Conservation (phyloP, 2,888 invertebrate genomes). For the Epirrita christyi region DNA sequence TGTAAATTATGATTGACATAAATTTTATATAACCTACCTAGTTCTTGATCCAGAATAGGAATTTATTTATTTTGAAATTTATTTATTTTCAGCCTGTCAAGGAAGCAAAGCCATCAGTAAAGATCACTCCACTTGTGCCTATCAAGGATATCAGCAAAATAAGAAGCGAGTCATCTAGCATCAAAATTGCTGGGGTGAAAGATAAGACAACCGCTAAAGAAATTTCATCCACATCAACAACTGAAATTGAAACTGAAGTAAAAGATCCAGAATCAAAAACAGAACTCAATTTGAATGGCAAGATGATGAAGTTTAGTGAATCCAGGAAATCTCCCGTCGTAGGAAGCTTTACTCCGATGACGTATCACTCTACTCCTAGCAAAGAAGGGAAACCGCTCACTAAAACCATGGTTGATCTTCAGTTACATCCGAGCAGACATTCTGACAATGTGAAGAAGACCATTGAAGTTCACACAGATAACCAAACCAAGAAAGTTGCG, state of each 20-base stretch:
- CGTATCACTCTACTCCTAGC: conserved; percentile 77
- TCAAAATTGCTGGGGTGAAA: conserved; percentile 58
- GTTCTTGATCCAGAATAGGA: too few species aligned
- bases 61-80: background rate
- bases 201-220: conserved; percentile 49
- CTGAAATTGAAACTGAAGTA: conserved; percentile 48
- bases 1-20: too few species aligned
- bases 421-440: conserved; percentile 73
- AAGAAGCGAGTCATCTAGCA: conserved; percentile 53
- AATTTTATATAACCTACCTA: too few species aligned
- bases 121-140: conserved; percentile 61
- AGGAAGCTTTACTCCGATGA: conserved; percentile 72
- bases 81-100: conserved; percentile 64
- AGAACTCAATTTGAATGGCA: conserved; percentile 68
- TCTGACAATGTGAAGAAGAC: conserved; percentile 77
- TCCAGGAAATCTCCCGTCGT: conserved; percentile 74
- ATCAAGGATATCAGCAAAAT: conserved; percentile 63
- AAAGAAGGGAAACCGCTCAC: conserved; percentile 77
- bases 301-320: conserved; percentile 72
- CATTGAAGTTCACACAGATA: conserved; percentile 77
- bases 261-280: conserved; percentile 59
- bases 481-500: conserved; percentile 25
- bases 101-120: conserved; percentile 52
- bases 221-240: conserved; percentile 37
- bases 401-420: conserved; percentile 77